Conservation (phyloP, 2,888 invertebrate species). For the Parnassius glacialis region DNA sequence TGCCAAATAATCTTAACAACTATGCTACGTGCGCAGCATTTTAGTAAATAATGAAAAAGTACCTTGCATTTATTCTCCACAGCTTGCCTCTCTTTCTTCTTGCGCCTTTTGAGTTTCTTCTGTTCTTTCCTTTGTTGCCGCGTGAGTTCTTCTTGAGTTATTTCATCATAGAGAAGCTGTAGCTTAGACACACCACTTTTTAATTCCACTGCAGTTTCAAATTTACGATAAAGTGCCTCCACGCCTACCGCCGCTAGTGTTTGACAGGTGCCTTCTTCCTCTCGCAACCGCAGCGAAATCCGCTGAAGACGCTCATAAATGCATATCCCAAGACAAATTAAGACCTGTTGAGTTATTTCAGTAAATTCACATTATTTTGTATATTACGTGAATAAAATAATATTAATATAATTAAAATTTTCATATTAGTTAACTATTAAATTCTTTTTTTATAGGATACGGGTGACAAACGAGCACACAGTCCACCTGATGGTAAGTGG, state of each 20-base stretch:
- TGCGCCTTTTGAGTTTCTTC: conserved; percentile 88
- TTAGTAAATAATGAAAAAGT: not conserved
- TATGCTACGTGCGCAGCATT: too few species aligned
- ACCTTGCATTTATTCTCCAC: conserved; percentile 72
- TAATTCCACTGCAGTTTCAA: conserved; percentile 93
- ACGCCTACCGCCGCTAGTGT: conserved; percentile 94
- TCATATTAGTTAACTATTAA: too few species aligned
- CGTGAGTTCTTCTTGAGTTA: conserved; percentile 91
- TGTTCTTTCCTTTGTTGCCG: conserved; percentile 93
- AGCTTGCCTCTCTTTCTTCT: conserved; percentile 84
- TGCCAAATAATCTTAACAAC: too few species aligned
- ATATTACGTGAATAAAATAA: too few species aligned
- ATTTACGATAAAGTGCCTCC: conserved; percentile 92
- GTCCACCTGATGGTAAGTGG: too few species aligned
- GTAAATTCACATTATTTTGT: too few species aligned
- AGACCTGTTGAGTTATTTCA: conserved; percentile 72
- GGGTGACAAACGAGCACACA: too few species aligned
- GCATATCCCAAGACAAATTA: conserved; percentile 96
- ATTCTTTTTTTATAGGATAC: too few species aligned
- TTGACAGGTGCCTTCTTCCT: conserved; percentile 97
- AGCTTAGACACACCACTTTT: conserved; percentile 94
- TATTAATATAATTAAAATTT: too few species aligned
- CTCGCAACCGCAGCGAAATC: conserved; percentile 91
- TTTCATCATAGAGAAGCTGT: conserved; percentile 92
- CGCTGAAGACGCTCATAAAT: conserved; percentile 94